Conservation (phyloP, 2,888 invertebrate species). For the Rhimphoctona megacephalus region DNA sequence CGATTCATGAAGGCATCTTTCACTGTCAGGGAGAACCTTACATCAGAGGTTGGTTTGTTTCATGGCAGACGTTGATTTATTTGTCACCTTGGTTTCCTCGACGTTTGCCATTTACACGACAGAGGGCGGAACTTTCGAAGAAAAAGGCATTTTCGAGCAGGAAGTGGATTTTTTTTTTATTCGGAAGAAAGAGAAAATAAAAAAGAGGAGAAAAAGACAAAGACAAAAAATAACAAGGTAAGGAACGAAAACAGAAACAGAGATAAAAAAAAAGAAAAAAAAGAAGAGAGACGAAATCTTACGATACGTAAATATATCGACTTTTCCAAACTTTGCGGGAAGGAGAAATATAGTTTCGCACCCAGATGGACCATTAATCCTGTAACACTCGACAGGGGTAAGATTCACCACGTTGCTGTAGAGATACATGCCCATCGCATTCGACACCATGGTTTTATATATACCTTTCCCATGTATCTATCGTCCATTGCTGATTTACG, state of each 20-base stretch:
- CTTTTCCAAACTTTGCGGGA: conserved; percentile 62
- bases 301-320: conserved; percentile 52
- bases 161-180: conserved; percentile 8
- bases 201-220: background rate
- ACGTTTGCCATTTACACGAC: conserved; percentile 72
- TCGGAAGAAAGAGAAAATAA: background rate
- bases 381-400: conserved; percentile 56
- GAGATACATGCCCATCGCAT: conserved; percentile 22
- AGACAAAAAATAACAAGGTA: background rate
- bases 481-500: conserved; percentile 48
- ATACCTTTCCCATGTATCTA: conserved; percentile 4
- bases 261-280: background rate
- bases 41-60: conserved; percentile 22
- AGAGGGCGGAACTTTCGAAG: conserved; percentile 58
- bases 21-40: conserved; percentile 27
- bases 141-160: conserved; percentile 59
- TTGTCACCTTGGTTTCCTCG: conserved; percentile 70
- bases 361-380: conserved; percentile 69
- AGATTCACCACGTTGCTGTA: conserved; percentile 45
- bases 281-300: background rate
- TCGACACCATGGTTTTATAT: conserved; percentile 23
- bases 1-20: conserved; percentile 33
- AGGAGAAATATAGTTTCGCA: conserved; percentile 61
- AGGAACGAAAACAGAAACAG: background rate
- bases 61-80: conserved; percentile 73